Percentiles rank a stretch among this genome's conserved stretches.
These are phyloP conservation scores for Bagarius yarrelli DNA, from an alignment of 2,113 vertebrate genomes.

Conservation along the genomic window DNA sequence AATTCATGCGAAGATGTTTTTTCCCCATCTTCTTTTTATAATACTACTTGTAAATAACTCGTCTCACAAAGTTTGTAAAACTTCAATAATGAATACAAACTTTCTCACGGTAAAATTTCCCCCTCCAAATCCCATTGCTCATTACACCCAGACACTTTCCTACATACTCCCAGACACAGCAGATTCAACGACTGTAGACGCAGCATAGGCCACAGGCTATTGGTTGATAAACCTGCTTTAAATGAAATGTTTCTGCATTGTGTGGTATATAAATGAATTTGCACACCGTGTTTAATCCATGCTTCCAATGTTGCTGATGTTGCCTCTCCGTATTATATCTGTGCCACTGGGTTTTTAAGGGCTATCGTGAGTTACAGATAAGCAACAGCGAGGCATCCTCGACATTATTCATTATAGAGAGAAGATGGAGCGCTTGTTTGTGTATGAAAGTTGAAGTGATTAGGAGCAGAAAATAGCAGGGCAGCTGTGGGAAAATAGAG, in stretches of 20 bases:
- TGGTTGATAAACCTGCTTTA: constrained; percentile 61
- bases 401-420: constrained; percentile 54
- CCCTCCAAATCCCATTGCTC: not conserved
- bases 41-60: not conserved
- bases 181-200: constrained; percentile 38
- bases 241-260: constrained; percentile 37
- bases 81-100: not conserved
- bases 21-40: too few species aligned
- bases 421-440: constrained; percentile 42
- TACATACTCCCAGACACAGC: not conserved
- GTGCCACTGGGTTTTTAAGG: constrained; percentile 15
- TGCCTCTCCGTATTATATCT: not conserved
- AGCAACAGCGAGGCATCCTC: constrained; percentile 16
- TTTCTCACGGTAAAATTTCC: not conserved
- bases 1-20: too few species aligned
- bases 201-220: constrained; percentile 43
- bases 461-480: constrained; percentile 44
- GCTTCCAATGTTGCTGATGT: not conserved
- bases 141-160: not conserved
- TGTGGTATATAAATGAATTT: constrained; percentile 61
- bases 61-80: not conserved
- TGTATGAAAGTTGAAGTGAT: constrained; percentile 48
- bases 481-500: constrained; percentile 33
- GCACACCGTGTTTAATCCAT: constrained; percentile 7
- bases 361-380: constrained; percentile 54